Evolutionary conservation across 30 jellyfish, hydroid and myxozoan genomes (phyloP).

Genomic region (Hydra vulgaris): DNA sequence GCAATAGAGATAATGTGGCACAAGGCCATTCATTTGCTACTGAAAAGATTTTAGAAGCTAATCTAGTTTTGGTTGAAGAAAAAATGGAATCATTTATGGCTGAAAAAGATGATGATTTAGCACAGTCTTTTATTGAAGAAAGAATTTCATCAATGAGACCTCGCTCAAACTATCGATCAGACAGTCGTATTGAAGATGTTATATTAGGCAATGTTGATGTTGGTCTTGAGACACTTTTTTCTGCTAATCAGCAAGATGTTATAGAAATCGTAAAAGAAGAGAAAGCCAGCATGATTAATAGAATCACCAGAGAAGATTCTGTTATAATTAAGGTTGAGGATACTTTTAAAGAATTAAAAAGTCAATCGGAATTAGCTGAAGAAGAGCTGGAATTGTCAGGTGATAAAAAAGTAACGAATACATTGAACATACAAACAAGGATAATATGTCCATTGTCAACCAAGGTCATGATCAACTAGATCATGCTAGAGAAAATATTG

Average conservation of each 20-base stretch:
- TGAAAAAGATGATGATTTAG: slow-evolving; percentile 2
- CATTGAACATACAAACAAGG: no score
- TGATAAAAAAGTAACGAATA: no score
- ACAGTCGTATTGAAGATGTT: slow-evolving; percentile 1
- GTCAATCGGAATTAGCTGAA: no score
- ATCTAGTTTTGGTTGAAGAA: background rate
- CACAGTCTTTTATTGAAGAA: slow-evolving; percentile 5
- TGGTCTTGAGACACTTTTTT: background rate
- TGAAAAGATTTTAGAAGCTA: background rate
- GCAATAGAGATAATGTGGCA: background rate
- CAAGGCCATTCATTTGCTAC: background rate
- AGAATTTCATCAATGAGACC: background rate
- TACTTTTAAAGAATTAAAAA: background rate
- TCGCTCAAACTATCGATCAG: background rate
- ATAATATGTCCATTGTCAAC: no score
- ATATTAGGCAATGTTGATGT: slow-evolving; percentile 1
- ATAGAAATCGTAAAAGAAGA: slow-evolving; percentile 5
- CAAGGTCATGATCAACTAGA: no score
- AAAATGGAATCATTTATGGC: background rate
- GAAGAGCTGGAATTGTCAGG: no score
- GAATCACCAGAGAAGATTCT: background rate
- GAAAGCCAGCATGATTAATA: background rate
- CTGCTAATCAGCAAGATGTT: background rate
- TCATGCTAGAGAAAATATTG: no score
- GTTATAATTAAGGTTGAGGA: background rate